phyloP scores from a whole-genome alignment of 1,140 invertebrate genomes.

The Triops longicaudatus region DNA sequence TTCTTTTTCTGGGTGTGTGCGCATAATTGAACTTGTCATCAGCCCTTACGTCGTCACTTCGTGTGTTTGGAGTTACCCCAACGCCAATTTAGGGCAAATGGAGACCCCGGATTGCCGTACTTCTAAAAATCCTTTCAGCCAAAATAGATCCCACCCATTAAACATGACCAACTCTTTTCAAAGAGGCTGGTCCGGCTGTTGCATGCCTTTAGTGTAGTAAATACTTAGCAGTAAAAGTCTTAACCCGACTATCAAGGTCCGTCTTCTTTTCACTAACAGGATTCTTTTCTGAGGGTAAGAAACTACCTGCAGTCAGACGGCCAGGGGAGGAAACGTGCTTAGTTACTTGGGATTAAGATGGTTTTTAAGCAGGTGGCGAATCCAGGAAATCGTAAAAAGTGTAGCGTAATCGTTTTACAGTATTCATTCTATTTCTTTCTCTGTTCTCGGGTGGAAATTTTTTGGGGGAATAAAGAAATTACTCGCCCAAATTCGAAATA shows the following conservation, averaged over 20 bases:
- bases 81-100: conserved; percentile 14
- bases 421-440: background rate
- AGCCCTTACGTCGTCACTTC: conserved; percentile 1
- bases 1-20: conserved; percentile 11
- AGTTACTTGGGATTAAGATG: too few species aligned
- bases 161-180: background rate
- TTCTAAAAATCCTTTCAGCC: background rate
- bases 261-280: background rate
- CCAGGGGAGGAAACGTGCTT: too few species aligned
- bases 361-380: background rate
- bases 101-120: conserved; percentile 9
- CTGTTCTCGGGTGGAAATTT: background rate
- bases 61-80: conserved; percentile 11
- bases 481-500: background rate
- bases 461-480: conserved; percentile 1
- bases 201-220: conserved; percentile 7
- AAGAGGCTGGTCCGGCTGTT: background rate
- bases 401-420: background rate
- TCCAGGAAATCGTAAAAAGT: background rate
- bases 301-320: too few species aligned
- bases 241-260: background rate
- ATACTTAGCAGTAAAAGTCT: background rate
- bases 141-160: background rate
- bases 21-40: conserved; percentile 12
- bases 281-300: background rate